Evolutionary conservation across 2,888 invertebrate genomes (phyloP).

Genomic region (Philopedon plagiatum): DNA sequence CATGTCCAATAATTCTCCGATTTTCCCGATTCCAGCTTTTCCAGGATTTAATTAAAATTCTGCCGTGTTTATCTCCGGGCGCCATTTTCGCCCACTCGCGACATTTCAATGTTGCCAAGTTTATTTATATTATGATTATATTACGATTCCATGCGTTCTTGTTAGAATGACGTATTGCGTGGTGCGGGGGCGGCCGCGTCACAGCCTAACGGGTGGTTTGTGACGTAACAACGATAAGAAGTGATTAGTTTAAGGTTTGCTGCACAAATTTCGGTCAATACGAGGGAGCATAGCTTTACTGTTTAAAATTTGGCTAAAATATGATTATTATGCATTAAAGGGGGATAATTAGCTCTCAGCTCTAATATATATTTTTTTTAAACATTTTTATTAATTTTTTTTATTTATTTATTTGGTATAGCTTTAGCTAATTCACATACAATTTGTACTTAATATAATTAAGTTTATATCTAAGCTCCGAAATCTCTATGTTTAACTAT

Average conservation of each 20-base stretch:
- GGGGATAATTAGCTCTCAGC: too few species aligned
- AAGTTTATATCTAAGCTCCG: too few species aligned
- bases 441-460: too few species aligned
- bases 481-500: too few species aligned
- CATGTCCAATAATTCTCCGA: conserved; percentile 42
- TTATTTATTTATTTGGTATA: too few species aligned
- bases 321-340: too few species aligned
- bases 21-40: conserved; percentile 35
- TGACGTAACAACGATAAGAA: conserved; percentile 22
- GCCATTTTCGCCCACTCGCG: conserved; percentile 42
- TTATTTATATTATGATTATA: conserved; percentile 17
- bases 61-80: conserved; percentile 46
- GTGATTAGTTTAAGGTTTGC: background rate
- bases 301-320: too few species aligned
- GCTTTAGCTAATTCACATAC: too few species aligned
- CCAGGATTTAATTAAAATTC: conserved; percentile 43
- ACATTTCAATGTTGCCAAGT: conserved; percentile 40
- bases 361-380: too few species aligned
- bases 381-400: too few species aligned
- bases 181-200: conserved; percentile 32
- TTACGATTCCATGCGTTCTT: conserved; percentile 11
- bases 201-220: conserved; percentile 19
- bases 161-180: conserved; percentile 7
- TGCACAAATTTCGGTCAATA: background rate
- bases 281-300: conserved; percentile 2